Base-by-base conservation (phyloP, 2,797 vertebrate species). In the Heteromormyrus szaboi region DNA sequence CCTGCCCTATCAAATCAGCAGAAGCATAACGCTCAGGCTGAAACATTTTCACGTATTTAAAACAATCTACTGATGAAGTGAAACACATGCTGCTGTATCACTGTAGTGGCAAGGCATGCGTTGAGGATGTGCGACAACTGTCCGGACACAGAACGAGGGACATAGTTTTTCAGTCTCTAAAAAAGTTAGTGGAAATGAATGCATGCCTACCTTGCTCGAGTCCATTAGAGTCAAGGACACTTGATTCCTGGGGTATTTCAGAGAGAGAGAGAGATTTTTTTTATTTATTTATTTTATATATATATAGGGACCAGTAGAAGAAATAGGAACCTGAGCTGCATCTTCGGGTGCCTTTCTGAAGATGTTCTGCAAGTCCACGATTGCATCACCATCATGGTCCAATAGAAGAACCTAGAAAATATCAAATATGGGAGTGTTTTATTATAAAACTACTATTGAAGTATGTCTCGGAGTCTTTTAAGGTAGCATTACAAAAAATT, bases 341-440 rank as follows among this genome's bases (percentile, higher is more conserved):
- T 90, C 85, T 51, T 90, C 88, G 54, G 89, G 88, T 8, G 89
- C 19, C 41, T 41, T 88, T 90, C 90, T 88, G 90, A 91, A 93
- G 59, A 94, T 88, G 87, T 88, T 94, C 37, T 90, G 7, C 17
- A 88, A 90, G 90, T 92, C 92, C 11, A 94, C 91, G 1, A 92
- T 68, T 88, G 93, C 87, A 62, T 92, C 79, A 54, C 68, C 89
- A 89, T 93, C 90, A 76, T 91, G 14, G 8, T 92, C 92, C 87
- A 93, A 86, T 62, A 94, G 90, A 84, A 91, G 88, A 46, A 93
- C 93, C 93, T 94, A n/a, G 0, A 56, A 46, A 83, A 53, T 7
- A 85, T 46, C 25, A 56, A 87, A 81, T 4, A 68, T 44, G 8
- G 19, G 76, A 41, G 7, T 44, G 46, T n/a, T 48, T 9, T 44